Conservation (phyloP, 2,113 vertebrate genomes). For the Calidris pugnax region DNA sequence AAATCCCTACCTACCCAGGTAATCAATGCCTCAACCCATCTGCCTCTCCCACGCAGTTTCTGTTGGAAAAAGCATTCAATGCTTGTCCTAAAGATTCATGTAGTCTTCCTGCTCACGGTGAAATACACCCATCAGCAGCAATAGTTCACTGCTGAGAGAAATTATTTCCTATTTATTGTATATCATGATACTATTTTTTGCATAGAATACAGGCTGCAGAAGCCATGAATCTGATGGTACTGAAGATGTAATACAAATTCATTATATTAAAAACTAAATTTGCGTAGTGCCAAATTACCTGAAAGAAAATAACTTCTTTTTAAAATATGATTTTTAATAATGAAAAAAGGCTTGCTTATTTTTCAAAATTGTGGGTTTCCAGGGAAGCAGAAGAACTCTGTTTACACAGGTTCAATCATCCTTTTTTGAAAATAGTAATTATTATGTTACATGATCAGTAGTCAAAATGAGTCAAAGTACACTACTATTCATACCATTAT, state of each 20-base stretch:
- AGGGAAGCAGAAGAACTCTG: neutral
- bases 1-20: neutral
- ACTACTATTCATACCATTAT: neutral
- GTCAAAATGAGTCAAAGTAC: neutral
- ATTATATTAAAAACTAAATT: neutral
- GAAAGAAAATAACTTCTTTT: neutral
- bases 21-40: neutral
- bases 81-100: neutral
- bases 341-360: neutral
- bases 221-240: neutral
- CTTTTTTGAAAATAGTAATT: conserved; percentile 14
- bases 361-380: neutral
- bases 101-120: neutral
- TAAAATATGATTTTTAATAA: neutral
- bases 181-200: neutral
- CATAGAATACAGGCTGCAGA: neutral
- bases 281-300: neutral
- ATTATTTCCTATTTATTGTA: neutral
- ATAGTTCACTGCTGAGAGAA: neutral
- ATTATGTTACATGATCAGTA: neutral
- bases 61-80: neutral
- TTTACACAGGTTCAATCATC: neutral
- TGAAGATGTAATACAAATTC: neutral
- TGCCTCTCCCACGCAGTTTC: neutral
- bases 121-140: neutral